Evolutionary conservation across 2,888 invertebrate genomes (phyloP).

Genomic region (Nysson spinosus): DNA sequence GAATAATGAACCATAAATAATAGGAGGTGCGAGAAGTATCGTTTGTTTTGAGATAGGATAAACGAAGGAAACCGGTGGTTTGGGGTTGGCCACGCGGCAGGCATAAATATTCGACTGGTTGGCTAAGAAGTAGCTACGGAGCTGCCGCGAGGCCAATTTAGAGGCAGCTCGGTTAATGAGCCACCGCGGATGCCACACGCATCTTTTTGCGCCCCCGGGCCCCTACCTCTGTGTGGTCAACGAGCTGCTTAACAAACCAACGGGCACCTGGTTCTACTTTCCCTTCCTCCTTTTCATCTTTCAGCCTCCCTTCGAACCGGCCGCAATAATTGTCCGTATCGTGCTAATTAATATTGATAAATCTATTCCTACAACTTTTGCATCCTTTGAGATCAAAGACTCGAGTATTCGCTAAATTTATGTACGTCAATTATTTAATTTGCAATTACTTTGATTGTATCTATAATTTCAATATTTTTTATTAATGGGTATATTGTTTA

Average conservation of each 20-base stretch:
- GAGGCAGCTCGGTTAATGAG: slow-evolving; percentile 76
- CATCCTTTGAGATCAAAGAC: no score
- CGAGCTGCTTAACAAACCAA: slow-evolving; percentile 65
- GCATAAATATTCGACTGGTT: slow-evolving; percentile 72
- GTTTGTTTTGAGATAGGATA: slow-evolving; percentile 24
- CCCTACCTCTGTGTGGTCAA: slow-evolving; percentile 66
- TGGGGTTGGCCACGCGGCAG: slow-evolving; percentile 67
- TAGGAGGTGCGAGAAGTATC: slow-evolving; percentile 38
- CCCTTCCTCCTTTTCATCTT: not conserved
- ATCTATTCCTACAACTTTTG: no score
- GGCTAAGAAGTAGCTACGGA: slow-evolving; percentile 66
- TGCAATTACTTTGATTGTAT: no score
- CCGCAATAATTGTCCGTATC: no score
- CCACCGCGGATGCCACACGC: slow-evolving; percentile 75
- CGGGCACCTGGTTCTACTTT: slow-evolving; percentile 58
- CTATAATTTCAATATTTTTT: no score
- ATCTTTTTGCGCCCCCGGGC: slow-evolving; percentile 72
- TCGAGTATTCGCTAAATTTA: no score
- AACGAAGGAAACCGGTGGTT: slow-evolving; percentile 26
- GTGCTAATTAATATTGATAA: no score
- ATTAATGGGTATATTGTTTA: no score
- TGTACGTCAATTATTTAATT: no score
- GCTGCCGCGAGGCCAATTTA: slow-evolving; percentile 74
- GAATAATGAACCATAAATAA: not conserved
- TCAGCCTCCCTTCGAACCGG: not conserved